Evolutionary conservation across 2,888 invertebrate species (phyloP).

Genomic region (Timandra comae): DNA sequence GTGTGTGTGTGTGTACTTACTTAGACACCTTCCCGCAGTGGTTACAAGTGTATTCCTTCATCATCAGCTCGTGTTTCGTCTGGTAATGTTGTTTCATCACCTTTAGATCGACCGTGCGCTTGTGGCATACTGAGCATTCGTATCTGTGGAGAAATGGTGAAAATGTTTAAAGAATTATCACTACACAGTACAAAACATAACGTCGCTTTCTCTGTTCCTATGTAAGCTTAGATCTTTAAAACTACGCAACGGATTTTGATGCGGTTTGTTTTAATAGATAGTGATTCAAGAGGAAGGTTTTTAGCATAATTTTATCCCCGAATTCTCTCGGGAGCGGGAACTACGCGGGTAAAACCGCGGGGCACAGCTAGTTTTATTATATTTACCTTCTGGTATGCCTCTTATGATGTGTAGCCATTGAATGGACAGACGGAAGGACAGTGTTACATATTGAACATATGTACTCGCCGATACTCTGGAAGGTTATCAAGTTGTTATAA

Average conservation of each 20-base stretch:
- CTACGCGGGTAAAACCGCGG: no score
- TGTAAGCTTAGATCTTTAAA: no score
- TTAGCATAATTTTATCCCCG: no score
- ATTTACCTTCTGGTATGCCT: slow-evolving; percentile 52
- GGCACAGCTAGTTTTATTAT: background rate
- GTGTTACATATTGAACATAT: slow-evolving; percentile 57
- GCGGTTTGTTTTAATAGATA: no score
- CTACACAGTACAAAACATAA: background rate
- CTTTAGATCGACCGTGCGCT: slow-evolving; percentile 4
- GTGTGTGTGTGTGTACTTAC: no score
- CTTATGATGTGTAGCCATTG: slow-evolving; percentile 55
- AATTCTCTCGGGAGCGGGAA: no score
- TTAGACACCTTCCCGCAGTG: slow-evolving; percentile 5
- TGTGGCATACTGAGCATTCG: background rate
- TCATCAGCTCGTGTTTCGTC: slow-evolving; percentile 2
- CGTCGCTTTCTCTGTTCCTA: no score
- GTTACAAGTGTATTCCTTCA: slow-evolving; percentile 5
- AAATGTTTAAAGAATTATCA: no score
- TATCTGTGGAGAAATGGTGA: background rate
- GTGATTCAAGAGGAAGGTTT: no score
- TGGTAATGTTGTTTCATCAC: slow-evolving; percentile 5
- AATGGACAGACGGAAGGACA: slow-evolving; percentile 41
- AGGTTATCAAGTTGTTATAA: slow-evolving; percentile 11
- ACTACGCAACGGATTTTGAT: no score
- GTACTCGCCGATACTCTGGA: slow-evolving; percentile 51